Evolutionary conservation across 2,113 vertebrate genomes (phyloP), one percentile per base, ranked within the genome.

Genomic region (Pedetes capensis): DNA sequence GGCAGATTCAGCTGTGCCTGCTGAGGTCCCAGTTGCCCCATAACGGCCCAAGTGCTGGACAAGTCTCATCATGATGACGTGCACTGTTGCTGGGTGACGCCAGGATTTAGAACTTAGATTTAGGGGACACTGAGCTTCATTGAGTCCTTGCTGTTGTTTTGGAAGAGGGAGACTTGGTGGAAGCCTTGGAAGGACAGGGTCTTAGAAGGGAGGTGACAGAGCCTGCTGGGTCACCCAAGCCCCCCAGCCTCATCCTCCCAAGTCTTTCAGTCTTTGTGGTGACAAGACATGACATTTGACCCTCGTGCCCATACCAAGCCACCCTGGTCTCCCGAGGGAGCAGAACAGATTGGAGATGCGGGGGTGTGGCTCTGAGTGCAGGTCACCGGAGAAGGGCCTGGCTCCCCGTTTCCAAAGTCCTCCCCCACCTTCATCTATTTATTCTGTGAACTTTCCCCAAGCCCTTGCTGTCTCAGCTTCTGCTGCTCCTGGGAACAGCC

Each of bases 1-100:
- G 49, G 71, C 0, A 0, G 32, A 79, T 68, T 94, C 83, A 47
- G 63, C 79, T 69, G 61, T 83, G 80, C 85, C 76, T 53, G 42
- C 87, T 1, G 90, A 91, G 69, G 23, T 47, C 78, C 14, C 0
- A 3, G 97, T 97, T 95, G 96, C 93, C 96, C 96, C 83, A 96
- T 93, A 95, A 97, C 95, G 59, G 92, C 88, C 63, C 80, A 14
- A 63, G 78, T 11, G 61, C 90, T 94, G 90, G 96, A 96, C 97
- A 96, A 89, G 92, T 87, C 90, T 95, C 78, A 32, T 53, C 22
- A 2, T 69, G 32, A 68, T 39, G 89, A 76, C 75, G 66, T 13
- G 7, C 0, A 2, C 82, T 91, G 93, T 96, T 96, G 92, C 97
- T 69, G 71, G 92, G 92, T 94, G 92, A 95, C 0, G 37, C 87